Conservation (phyloP, 2,797 vertebrate genomes). For the Chelidonichthys spinosus region DNA sequence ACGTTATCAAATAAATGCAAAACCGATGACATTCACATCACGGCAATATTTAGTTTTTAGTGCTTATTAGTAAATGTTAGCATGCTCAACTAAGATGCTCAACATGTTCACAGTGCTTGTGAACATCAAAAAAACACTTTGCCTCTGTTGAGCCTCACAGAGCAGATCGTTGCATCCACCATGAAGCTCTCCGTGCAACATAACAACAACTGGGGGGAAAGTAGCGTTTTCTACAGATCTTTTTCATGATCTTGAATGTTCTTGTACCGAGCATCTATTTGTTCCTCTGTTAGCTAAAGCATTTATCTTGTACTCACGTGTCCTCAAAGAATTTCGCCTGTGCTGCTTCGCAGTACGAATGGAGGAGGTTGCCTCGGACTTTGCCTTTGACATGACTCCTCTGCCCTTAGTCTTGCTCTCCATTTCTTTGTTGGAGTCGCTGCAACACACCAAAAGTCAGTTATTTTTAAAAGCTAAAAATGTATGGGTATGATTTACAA, state of each 20-base stretch:
- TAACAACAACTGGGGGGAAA: not conserved
- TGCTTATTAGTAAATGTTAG: not conserved
- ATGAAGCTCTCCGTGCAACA: too few species aligned
- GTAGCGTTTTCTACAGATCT: not conserved
- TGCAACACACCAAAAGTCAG: slow-evolving; percentile 17
- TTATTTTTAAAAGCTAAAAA: not conserved
- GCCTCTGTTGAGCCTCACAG: too few species aligned
- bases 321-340: slow-evolving; percentile 7
- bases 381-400: not conserved
- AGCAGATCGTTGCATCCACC: too few species aligned
- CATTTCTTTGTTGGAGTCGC: not conserved
- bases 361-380: not conserved
- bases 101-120: not conserved
- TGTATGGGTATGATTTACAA: not conserved
- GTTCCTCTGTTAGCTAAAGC: not conserved
- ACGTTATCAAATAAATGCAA: not conserved
- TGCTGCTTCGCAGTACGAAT: not conserved
- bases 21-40: not conserved
- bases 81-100: not conserved
- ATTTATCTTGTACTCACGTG: slow-evolving; percentile 44
- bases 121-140: too few species aligned
- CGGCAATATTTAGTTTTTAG: not conserved
- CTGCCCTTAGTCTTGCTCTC: slow-evolving; percentile 10
- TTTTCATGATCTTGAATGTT: not conserved
- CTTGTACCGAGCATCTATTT: not conserved